Evolutionary conservation across 2,888 invertebrate genomes (phyloP).

Genomic region (Exephanes ischioxanthus): DNA sequence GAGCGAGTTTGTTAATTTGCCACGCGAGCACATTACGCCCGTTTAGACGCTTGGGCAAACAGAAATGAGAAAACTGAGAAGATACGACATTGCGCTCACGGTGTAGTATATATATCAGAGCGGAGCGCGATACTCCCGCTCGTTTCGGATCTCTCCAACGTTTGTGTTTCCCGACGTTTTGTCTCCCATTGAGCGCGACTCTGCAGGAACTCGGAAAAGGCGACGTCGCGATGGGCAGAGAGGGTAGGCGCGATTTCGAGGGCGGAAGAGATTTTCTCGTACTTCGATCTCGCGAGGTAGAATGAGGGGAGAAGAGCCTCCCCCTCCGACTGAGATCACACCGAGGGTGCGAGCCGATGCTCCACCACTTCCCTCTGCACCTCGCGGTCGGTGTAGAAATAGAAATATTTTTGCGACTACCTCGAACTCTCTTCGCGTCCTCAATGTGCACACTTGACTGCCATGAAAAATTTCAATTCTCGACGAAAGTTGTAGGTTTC

Average conservation of each 20-base stretch:
- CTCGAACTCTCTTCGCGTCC: neutral
- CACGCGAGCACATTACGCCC: slow-evolving; percentile 75
- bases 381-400: neutral
- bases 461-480: neutral
- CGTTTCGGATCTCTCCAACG: neutral
- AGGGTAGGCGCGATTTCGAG: slow-evolving; percentile 58
- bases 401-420: slow-evolving; percentile 16
- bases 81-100: slow-evolving; percentile 64
- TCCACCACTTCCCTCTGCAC: slow-evolving; percentile 4
- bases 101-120: neutral
- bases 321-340: slow-evolving; percentile 39
- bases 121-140: neutral
- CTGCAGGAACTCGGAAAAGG: neutral
- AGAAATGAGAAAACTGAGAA: slow-evolving; percentile 74
- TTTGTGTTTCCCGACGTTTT: slow-evolving; percentile 7
- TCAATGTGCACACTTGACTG: neutral
- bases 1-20: slow-evolving; percentile 77
- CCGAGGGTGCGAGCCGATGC: slow-evolving; percentile 50
- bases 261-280: slow-evolving; percentile 68
- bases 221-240: neutral
- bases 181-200: neutral
- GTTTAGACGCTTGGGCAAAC: slow-evolving; percentile 70
- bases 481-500: too few relatives aligned
- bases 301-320: slow-evolving; percentile 62
- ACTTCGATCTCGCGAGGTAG: slow-evolving; percentile 65